These are phyloP conservation scores for Heliopora coerulea DNA, from an alignment of 92 coral and sea anemone genomes.

Conservation along the genomic window DNA sequence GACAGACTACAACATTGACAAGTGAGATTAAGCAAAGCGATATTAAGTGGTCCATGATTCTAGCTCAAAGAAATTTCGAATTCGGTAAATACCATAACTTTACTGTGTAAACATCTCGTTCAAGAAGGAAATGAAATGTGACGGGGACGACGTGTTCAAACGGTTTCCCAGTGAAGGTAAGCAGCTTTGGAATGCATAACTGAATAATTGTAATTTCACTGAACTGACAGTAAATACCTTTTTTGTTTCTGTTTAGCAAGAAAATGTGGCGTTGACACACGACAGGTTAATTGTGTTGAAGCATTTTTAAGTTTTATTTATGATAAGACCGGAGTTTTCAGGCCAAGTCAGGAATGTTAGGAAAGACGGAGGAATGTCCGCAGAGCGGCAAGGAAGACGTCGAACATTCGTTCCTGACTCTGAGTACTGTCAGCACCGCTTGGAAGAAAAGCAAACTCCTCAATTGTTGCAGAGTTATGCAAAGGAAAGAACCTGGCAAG, in stretches of 20 bases:
- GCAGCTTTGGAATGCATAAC: too few relatives aligned
- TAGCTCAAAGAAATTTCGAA: not conserved
- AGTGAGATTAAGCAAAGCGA: not conserved
- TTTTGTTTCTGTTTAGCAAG: not conserved
- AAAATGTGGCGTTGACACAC: not conserved
- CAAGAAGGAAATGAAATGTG: constrained; percentile 3
- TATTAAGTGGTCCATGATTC: not conserved
- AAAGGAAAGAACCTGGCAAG: not conserved
- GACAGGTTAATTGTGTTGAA: not conserved
- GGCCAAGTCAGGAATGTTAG: not conserved
- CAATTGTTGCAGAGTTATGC: constrained; percentile 3
- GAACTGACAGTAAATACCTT: too few relatives aligned
- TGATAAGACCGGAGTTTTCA: constrained; percentile 17
- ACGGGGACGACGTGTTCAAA: too few relatives aligned
- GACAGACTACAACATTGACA: too few relatives aligned
- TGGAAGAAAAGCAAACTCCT: not conserved
- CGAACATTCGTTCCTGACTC: not conserved
- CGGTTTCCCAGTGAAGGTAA: too few relatives aligned
- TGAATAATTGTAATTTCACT: too few relatives aligned
- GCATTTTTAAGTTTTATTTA: not conserved
- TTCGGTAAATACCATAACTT: not conserved
- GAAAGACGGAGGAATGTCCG: not conserved
- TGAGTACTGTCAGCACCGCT: not conserved
- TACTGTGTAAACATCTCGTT: not conserved
- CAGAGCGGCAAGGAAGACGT: not conserved